Percentiles rank a stretch among this genome's conserved stretches.
Conservation (phyloP, 2,113 vertebrate genomes). For the Aramus guarauna region DNA sequence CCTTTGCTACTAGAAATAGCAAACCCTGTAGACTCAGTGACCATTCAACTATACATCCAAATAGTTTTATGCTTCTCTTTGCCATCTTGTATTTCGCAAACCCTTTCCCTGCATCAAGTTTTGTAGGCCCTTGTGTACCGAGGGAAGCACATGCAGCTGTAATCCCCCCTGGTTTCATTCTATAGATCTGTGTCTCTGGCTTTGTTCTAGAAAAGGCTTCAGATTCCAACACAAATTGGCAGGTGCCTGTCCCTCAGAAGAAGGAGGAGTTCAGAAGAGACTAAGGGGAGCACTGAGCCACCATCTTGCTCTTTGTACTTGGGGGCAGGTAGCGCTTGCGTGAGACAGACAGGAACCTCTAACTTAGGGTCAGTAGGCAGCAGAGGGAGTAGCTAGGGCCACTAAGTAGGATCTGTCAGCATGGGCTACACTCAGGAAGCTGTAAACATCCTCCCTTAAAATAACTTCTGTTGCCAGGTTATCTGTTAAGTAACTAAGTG, state of each 20-base stretch:
- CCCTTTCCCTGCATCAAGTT: not conserved
- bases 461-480: not conserved
- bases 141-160: not conserved
- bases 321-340: not conserved
- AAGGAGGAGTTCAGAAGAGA: not conserved
- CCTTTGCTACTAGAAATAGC: not conserved
- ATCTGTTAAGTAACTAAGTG: not conserved
- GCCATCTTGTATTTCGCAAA: not conserved
- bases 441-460: not conserved
- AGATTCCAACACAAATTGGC: not conserved
- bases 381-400: not conserved
- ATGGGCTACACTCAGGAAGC: not conserved
- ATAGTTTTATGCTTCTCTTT: not conserved
- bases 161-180: not conserved
- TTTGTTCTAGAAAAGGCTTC: not conserved
- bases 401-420: not conserved
- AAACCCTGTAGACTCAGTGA: not conserved
- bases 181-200: not conserved
- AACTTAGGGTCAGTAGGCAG: not conserved
- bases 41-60: not conserved
- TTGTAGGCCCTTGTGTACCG: not conserved
- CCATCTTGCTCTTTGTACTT: fast-evolving
- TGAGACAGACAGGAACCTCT: not conserved
- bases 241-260: not conserved
- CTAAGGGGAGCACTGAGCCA: not conserved